Base-by-base conservation (phyloP, 1,140 invertebrate genomes). In the Ceratoteleas bidentatus region DNA sequence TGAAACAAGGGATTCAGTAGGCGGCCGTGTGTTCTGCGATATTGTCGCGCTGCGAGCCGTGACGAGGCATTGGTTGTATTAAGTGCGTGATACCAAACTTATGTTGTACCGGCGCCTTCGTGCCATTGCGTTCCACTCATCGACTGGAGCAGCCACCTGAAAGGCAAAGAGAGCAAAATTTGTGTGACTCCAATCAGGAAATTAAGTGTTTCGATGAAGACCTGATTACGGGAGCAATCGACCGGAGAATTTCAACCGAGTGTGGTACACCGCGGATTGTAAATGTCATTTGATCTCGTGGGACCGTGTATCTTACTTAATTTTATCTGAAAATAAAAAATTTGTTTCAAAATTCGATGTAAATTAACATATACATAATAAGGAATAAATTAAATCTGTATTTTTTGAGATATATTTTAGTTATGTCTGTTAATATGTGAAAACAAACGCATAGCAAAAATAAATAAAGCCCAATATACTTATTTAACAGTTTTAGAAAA, bases 11-110 rank as follows among this genome's bases (percentile, higher is more conserved):
- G 6, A 50, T 33, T 72, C 66, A 43, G 62, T 81, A 66, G 40
- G 24, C 9, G 14, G 38, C 54, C 40, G 40, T 47, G 72, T 70
- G 72, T 66, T 72, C 15, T 52, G 15, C 36, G 33, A 74, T 65
- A 76, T 70, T 62, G 36, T 53, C 14, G 45, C 10, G 40, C 60
- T 61, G 11, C 40, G 70, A 68, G 33, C 49, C 54, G 38, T 64
- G 45, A 57, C 34, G 36, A 80, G 34, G 74, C 61, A 69, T 57
- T 13, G 62, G 50, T n/a, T 57, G 77, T 69, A 80, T 74, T 80
- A 80, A 80, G 64, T 56, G 58, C 47, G 69, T 56, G 43, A 61
- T 62, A 73, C 62, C 62, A 32, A 68, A 72, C 54, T 79, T 79
- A 61, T 16, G 32, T 72, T 50, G 14, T 58, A 3, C 34, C 32